These are phyloP conservation scores for Bunonema sp. DNA, from an alignment of 2,888 invertebrate species.

Conservation along the genomic window DNA sequence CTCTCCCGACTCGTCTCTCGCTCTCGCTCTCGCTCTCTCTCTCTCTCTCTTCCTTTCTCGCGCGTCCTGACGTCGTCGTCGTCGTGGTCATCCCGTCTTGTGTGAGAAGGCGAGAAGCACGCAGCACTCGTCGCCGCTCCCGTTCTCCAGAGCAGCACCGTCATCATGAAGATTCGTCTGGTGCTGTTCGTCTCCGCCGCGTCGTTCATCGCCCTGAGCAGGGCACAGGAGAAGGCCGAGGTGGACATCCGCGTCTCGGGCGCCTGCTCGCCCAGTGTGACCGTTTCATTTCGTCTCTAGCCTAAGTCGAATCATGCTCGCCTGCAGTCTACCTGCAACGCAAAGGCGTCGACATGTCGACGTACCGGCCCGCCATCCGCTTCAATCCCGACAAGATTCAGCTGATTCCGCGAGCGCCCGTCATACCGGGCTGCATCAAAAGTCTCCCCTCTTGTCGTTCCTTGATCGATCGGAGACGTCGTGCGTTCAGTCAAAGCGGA, in stretches of 20 bases:
- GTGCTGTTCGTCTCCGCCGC: not conserved
- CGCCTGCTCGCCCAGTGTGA: conserved; percentile 36
- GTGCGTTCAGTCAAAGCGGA: too few relatives aligned
- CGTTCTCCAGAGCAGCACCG: too few relatives aligned
- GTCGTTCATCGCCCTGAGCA: not conserved
- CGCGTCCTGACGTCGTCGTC: too few relatives aligned
- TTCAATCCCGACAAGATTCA: conserved; percentile 43
- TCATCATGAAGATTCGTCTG: too few relatives aligned
- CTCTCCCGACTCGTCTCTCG: too few relatives aligned
- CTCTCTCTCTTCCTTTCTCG: too few relatives aligned
- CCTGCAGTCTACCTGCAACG: conserved; percentile 36
- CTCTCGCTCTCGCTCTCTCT: too few relatives aligned
- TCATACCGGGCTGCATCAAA: conserved; percentile 42
- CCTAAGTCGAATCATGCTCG: conserved; percentile 1
- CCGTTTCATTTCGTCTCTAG: conserved; percentile 1
- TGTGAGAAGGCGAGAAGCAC: too few relatives aligned
- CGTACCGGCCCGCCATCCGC: conserved; percentile 35
- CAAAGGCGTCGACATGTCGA: conserved; percentile 38
- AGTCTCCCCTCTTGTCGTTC: too few relatives aligned
- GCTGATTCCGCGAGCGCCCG: conserved; percentile 40
- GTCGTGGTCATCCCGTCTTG: too few relatives aligned
- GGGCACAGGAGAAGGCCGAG: conserved; percentile 36
- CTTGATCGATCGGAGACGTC: too few relatives aligned
- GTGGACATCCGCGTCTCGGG: conserved; percentile 41
- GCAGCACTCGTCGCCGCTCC: too few relatives aligned